These are phyloP conservation scores for Mobula hypostoma DNA, from an alignment of 2,113 vertebrate species.

Conservation along the genomic window DNA sequence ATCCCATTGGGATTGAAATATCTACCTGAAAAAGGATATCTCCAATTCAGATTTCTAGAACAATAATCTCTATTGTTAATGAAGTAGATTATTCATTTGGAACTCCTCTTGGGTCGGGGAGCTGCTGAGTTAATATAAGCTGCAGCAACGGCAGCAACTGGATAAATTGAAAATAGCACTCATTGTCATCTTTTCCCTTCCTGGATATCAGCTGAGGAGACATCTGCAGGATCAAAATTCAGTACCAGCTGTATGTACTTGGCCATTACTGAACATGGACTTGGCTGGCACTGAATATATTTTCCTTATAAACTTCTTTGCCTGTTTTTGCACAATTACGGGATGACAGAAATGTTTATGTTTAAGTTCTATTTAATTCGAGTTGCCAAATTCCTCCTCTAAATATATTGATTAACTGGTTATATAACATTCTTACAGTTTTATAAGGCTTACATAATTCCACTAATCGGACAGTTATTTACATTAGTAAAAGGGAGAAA, in stretches of 20 bases:
- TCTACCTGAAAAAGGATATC: not conserved
- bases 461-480: not conserved
- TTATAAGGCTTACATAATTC: not conserved
- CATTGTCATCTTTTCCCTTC: slow-evolving; percentile 31
- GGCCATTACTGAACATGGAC: slow-evolving; percentile 14
- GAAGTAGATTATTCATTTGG: not conserved
- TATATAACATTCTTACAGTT: not conserved
- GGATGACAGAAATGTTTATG: slow-evolving; percentile 12
- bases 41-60: not conserved
- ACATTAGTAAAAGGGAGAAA: not conserved
- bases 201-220: slow-evolving; percentile 30
- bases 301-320: not conserved
- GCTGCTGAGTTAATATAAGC: slow-evolving; percentile 31
- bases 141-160: not conserved
- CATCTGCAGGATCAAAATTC: slow-evolving; percentile 20
- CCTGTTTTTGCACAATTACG: slow-evolving; percentile 14
- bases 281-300: slow-evolving; percentile 28
- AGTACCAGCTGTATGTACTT: slow-evolving; percentile 34
- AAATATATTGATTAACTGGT: not conserved
- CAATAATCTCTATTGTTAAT: not conserved
- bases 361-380: not conserved
- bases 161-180: slow-evolving; percentile 21
- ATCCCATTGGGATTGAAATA: not conserved
- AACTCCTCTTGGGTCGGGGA: not conserved
- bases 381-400: not conserved